Percentiles rank a stretch among this genome's conserved stretches.
phyloP scores from a whole-genome alignment of 2,113 vertebrate genomes.

The Mustela nigripes region DNA sequence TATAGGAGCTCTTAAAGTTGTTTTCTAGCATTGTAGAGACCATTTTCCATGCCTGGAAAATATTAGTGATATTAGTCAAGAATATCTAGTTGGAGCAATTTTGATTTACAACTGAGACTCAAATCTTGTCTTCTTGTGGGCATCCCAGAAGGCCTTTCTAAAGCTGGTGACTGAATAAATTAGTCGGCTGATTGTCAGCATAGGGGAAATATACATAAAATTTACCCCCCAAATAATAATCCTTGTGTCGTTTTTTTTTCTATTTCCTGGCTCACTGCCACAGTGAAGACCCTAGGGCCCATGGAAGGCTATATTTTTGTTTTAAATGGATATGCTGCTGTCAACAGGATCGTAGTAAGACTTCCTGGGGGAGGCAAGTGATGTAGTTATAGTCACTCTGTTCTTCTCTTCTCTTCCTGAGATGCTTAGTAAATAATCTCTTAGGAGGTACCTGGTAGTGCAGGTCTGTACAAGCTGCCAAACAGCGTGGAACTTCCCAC shows the following conservation, averaged over 20 bases:
- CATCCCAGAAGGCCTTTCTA: conserved; percentile 71
- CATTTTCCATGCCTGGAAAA: conserved; percentile 82
- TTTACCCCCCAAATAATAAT: background rate
- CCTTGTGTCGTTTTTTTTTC: background rate
- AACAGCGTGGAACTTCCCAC: background rate
- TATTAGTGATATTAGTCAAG: conserved; percentile 76
- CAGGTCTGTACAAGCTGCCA: background rate
- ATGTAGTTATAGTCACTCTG: background rate
- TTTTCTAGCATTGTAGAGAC: conserved; percentile 67
- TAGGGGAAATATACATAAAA: conserved; percentile 13
- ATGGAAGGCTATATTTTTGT: background rate
- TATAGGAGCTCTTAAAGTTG: conserved; percentile 72
- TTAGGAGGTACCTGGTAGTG: background rate
- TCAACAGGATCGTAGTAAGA: background rate
- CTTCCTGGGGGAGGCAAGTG: background rate
- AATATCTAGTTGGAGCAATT: conserved; percentile 80
- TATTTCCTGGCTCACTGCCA: background rate
- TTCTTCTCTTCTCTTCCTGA: too few species aligned
- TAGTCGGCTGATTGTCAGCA: background rate
- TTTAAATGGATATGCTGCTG: background rate
- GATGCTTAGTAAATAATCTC: background rate
- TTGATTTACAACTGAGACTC: conserved; percentile 82
- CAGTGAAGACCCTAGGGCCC: background rate
- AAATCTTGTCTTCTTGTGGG: conserved; percentile 73
- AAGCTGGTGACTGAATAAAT: background rate